phyloP scores from a whole-genome alignment of 2,888 invertebrate genomes.

The Platycheirus rosarum region DNA sequence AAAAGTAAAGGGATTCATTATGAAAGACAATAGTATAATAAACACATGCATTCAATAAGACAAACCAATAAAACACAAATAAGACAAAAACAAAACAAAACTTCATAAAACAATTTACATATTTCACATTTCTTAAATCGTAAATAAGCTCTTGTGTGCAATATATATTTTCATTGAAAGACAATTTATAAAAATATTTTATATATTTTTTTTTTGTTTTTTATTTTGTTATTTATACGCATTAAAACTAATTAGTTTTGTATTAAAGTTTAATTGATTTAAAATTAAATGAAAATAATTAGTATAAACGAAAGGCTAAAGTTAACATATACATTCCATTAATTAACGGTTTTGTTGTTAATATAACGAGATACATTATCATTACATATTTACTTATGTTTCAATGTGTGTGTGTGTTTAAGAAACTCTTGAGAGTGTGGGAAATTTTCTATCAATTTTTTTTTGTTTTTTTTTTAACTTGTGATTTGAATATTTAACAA shows the following conservation, averaged over 20 bases:
- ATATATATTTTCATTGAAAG: slow-evolving; percentile 65
- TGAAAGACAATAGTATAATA: slow-evolving; percentile 62
- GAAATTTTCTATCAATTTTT: slow-evolving; percentile 46
- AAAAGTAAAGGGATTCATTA: slow-evolving; percentile 59
- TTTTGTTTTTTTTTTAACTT: too few species aligned
- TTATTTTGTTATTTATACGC: slow-evolving; percentile 37
- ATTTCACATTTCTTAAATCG: slow-evolving; percentile 52
- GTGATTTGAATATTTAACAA: slow-evolving; percentile 55
- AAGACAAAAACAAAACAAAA: slow-evolving; percentile 19
- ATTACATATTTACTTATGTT: slow-evolving; percentile 11
- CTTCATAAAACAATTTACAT: slow-evolving; percentile 44
- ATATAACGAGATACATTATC: slow-evolving; percentile 2
- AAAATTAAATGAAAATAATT: slow-evolving; percentile 14
- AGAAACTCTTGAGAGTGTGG: slow-evolving; percentile 50
- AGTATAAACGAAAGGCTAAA: background rate
- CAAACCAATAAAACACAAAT: slow-evolving; percentile 33
- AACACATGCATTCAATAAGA: slow-evolving; percentile 58
- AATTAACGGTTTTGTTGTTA: slow-evolving; percentile 15
- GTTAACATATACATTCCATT: slow-evolving; percentile 12
- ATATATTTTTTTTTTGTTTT: background rate
- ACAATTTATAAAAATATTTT: slow-evolving; percentile 68
- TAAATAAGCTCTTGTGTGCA: slow-evolving; percentile 72
- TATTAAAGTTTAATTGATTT: slow-evolving; percentile 43
- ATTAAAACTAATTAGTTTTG: slow-evolving; percentile 31
- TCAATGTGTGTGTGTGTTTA: slow-evolving; percentile 21